Conservation (phyloP, 2,888 invertebrate genomes). For the Latrodectus hesperus region DNA sequence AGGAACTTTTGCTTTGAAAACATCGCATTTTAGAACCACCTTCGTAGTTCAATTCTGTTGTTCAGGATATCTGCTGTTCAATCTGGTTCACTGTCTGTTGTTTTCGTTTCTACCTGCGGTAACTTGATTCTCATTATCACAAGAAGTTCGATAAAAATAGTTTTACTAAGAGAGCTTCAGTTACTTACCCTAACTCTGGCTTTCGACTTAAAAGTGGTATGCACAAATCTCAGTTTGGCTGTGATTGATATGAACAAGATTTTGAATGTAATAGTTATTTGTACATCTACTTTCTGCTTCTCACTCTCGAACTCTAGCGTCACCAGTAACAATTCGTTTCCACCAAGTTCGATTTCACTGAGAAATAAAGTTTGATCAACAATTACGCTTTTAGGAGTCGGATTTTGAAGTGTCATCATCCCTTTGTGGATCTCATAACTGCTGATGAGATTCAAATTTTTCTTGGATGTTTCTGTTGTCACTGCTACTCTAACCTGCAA, state of each 20-base stretch:
- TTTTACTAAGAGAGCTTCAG: neutral
- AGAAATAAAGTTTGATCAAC: conserved; percentile 39
- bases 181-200: conserved; percentile 49
- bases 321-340: conserved; percentile 54
- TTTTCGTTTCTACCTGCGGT: neutral
- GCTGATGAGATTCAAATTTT: conserved; percentile 41
- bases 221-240: conserved; percentile 55
- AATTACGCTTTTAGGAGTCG: neutral
- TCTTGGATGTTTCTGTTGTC: conserved; percentile 45
- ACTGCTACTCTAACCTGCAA: conserved; percentile 54
- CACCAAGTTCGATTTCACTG: conserved; percentile 63
- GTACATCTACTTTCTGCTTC: conserved; percentile 53
- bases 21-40: too few species aligned
- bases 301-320: conserved; percentile 61
- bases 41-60: too few species aligned
- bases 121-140: too few species aligned
- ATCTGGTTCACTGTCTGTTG: neutral
- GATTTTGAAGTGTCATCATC: conserved; percentile 19
- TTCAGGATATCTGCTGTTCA: neutral
- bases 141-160: too few species aligned
- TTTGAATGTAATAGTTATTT: conserved; percentile 53
- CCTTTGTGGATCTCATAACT: conserved; percentile 60
- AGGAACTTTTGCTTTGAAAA: too few species aligned
- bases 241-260: conserved; percentile 64
- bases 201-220: conserved; percentile 37